Base-by-base conservation (phyloP, 2,888 invertebrate genomes). In the Pyralis farinalis region DNA sequence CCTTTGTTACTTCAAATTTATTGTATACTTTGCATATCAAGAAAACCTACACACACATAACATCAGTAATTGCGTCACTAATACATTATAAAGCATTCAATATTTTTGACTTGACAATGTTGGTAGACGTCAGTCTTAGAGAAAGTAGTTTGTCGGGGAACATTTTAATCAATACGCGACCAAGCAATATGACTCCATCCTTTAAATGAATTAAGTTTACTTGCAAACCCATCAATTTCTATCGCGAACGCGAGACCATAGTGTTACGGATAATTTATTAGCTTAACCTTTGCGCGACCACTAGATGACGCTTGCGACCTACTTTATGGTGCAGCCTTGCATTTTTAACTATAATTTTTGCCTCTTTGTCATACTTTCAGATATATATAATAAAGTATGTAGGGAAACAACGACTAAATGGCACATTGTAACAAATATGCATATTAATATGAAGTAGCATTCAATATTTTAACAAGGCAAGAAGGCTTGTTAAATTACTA, bases 171-270 rank as follows among this genome's bases (percentile, higher is more conserved):
- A 40, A 35, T 43, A 9, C 29, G 38, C 3, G 48, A 43, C 43
- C 47, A n/a, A n/a, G 35, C 46, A 52, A 53, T 43, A 43, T 35
- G 48, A 49, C 42, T 51, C 51, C 49, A 51, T 55, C 55, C 55
- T 60, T 58, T 58, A 58, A 66, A 66, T 65, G 65, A 63, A 71
- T 70, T 65, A 65, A 61, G 53, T 63, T 61, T 53, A 54, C 52
- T 50, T 46, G 49, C 57, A 54, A 66, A 51, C 57, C 55, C 54
- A 71, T 70, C 66, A 69, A 69, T 71, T 68, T 58, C 46, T 54
- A 56, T 48, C 43, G 43, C 40, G 47, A 43, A 43, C 31, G 46
- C 51, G 51, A 43, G 48, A 52, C 42, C 51, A 52, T n/a, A n/a
- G n/a, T 52, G 50, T 58, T 58, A 55, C 52, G 44, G 47, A 49